phyloP scores from a whole-genome alignment of 2,797 vertebrate genomes.

The Delichon dasypus region DNA sequence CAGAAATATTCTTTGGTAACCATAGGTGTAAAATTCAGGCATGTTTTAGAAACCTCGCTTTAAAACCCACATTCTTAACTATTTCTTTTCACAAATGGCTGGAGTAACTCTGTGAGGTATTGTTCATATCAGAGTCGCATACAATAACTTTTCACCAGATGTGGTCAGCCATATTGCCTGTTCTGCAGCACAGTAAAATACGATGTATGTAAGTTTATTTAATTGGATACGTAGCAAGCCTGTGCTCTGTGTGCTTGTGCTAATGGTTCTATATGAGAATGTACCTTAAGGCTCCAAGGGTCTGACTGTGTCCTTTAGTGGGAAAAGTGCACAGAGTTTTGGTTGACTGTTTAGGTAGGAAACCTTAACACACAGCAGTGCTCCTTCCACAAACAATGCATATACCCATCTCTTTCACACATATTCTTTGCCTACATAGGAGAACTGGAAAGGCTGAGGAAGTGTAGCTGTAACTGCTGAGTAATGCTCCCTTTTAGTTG shows the following conservation, averaged over 20 bases:
- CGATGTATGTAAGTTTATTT: neutral
- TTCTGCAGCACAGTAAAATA: neutral
- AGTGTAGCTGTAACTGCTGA: neutral
- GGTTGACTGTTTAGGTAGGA: neutral
- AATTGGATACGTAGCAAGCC: neutral
- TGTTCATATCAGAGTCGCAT: conserved; percentile 21
- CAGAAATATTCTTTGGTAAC: neutral
- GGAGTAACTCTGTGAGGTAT: neutral
- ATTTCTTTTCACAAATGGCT: neutral
- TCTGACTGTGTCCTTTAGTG: neutral
- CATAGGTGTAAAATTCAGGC: neutral
- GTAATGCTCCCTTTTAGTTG: neutral
- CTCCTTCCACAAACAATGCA: accelerated
- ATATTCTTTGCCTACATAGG: neutral
- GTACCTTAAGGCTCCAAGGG: neutral
- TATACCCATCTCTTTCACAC: accelerated
- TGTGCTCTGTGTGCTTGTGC: neutral
- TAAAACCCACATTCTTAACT: neutral
- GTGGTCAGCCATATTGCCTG: neutral
- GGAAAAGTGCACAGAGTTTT: conserved; percentile 3
- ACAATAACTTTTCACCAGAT: neutral
- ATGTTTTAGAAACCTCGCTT: neutral
- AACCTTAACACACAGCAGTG: neutral
- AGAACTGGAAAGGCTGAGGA: neutral
- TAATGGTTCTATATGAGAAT: conserved; percentile 7